Evolutionary conservation across 2,888 invertebrate genomes (phyloP).

Genomic region (Oscheius sp.): DNA sequence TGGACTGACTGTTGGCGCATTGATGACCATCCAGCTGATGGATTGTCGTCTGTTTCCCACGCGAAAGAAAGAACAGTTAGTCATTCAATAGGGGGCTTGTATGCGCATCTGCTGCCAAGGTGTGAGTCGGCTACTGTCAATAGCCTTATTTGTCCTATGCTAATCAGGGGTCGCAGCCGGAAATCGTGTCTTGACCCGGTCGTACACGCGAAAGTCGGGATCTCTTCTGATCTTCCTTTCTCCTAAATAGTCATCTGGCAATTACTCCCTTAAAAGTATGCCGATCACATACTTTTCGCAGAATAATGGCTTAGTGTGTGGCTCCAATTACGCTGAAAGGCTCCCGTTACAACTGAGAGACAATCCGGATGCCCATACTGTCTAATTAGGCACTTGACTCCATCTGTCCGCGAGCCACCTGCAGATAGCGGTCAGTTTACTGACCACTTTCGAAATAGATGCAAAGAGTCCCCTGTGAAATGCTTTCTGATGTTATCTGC

Average conservation of each 20-base stretch:
- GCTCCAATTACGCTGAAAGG: constrained; percentile 25
- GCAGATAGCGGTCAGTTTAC: constrained; percentile 4
- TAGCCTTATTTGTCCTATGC: constrained; percentile 20
- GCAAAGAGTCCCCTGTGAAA: neutral
- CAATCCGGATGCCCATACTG: constrained; percentile 2
- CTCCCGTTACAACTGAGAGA: constrained; percentile 10
- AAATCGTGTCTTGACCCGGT: constrained; percentile 18
- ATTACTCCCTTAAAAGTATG: neutral
- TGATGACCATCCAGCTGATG: constrained; percentile 27
- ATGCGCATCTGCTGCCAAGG: constrained; percentile 3
- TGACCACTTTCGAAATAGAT: no score
- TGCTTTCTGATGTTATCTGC: constrained; percentile 22
- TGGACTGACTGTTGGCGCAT: constrained; percentile 17
- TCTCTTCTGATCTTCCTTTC: no score
- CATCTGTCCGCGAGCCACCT: constrained; percentile 24
- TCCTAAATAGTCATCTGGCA: no score
- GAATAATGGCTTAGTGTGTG: constrained; percentile 29
- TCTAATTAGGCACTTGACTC: constrained; percentile 38
- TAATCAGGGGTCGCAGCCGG: constrained; percentile 20
- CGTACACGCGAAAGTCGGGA: neutral
- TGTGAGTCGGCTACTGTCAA: constrained; percentile 12
- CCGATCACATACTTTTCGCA: constrained; percentile 3
- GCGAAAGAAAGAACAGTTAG: no score
- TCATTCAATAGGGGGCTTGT: neutral
- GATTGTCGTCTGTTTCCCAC: neutral